phyloP scores from a whole-genome alignment of 2,888 invertebrate species.

The Hermaeophaga mercurialis region DNA sequence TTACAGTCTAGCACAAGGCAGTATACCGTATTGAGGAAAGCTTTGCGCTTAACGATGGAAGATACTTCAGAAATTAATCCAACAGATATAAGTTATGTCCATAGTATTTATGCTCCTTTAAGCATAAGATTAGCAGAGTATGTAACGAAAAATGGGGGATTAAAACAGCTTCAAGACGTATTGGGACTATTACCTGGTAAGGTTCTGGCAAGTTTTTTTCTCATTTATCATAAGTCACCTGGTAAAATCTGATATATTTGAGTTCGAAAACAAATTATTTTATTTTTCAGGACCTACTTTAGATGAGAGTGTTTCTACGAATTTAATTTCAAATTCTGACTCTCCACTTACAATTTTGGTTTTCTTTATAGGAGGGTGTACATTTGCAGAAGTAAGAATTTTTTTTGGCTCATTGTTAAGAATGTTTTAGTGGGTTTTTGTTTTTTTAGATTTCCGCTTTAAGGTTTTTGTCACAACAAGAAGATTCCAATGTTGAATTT shows the following conservation, averaged over 20 bases:
- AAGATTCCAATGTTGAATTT: conserved; percentile 85
- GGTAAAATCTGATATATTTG: background rate
- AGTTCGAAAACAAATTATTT: background rate
- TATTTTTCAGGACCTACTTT: conserved; percentile 64
- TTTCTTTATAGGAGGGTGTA: conserved; percentile 96
- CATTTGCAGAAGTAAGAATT: conserved; percentile 79
- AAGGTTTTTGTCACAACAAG: conserved; percentile 74
- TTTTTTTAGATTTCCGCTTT: conserved; percentile 68
- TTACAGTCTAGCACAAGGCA: conserved; percentile 74
- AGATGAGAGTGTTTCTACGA: conserved; percentile 64
- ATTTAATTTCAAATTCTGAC: conserved; percentile 56
- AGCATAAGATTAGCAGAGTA: conserved; percentile 86
- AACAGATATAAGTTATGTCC: conserved; percentile 88
- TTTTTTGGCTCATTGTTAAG: background rate
- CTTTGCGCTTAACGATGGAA: conserved; percentile 84
- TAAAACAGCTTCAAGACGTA: conserved; percentile 83
- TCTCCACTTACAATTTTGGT: conserved; percentile 80
- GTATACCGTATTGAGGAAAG: conserved; percentile 78
- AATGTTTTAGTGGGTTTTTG: conserved; percentile 5
- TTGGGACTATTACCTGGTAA: conserved; percentile 77
- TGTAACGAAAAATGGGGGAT: conserved; percentile 74
- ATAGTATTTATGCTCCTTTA: conserved; percentile 92
- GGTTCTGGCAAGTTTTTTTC: no score
- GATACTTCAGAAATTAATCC: conserved; percentile 83
- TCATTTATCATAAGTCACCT: no score